Evolutionary conservation across 2,888 invertebrate genomes (phyloP).

Genomic region (Cheilosia grossa): DNA sequence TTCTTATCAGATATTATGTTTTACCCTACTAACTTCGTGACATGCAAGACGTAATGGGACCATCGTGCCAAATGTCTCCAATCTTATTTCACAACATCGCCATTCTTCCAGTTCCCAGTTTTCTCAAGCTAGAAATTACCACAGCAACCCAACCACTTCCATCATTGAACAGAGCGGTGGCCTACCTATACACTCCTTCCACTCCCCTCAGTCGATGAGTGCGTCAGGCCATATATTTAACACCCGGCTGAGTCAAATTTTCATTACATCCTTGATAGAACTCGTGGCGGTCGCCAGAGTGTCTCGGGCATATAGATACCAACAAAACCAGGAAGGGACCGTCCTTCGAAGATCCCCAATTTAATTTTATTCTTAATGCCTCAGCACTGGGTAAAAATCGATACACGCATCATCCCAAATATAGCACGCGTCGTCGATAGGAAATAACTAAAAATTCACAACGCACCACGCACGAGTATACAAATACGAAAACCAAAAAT

Average conservation of each 20-base stretch:
- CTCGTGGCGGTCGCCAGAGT: conserved; percentile 36
- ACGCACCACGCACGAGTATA: not conserved
- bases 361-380: not conserved
- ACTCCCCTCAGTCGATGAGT: not conserved
- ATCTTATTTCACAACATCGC: not conserved
- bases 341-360: not conserved
- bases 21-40: not conserved
- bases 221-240: not conserved
- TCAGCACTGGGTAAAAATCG: conserved; percentile 38
- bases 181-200: not conserved
- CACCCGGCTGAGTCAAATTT: conserved; percentile 37
- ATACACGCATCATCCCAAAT: conserved; percentile 48
- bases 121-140: not conserved
- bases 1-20: not conserved
- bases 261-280: conserved; percentile 22
- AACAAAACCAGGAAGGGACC: not conserved
- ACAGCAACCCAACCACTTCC: not conserved
- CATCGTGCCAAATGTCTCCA: not conserved
- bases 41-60: not conserved
- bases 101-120: not conserved
- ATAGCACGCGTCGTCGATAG: conserved; percentile 18
- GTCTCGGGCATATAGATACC: conserved; percentile 17
- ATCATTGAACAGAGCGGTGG: not conserved
- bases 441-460: conserved; percentile 27
- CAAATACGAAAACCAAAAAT: conserved; percentile 17